A percentile compares a stretch with the other conserved stretches of the same genome.
These are phyloP conservation scores for fruit fly (Drosophila melanogaster) DNA, from an alignment of 1,140 invertebrate species.

Conservation along the genomic window Release_6_plus_ISO1_MT NC_004354.4:15699501-15700000, in stretches of 20 bases:
- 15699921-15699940: conserved; percentile 3
- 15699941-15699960: conserved; percentile 12
- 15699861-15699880: background rate
- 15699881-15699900: conserved; percentile 33
- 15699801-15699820: conserved; percentile 70
- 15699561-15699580: conserved; percentile 89
- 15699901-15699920: conserved; percentile 11
- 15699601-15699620: conserved; percentile 88
- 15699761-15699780: conserved; percentile 84
- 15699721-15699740: conserved; percentile 88
- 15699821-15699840: conserved; percentile 11
- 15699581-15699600: conserved; percentile 94
- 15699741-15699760: conserved; percentile 86
- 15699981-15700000: conserved; percentile 1
- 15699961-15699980: conserved; percentile 30
- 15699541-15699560: conserved; percentile 91
- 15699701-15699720: conserved; percentile 90
- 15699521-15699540: conserved; percentile 90
- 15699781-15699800: conserved; percentile 73
- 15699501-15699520: conserved; percentile 95
- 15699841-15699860: background rate
- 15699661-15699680: conserved; percentile 94
- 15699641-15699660: conserved; percentile 90
- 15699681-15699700: conserved; percentile 89
- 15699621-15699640: conserved; percentile 88